Percentiles rank a stretch among this genome's conserved stretches.
phyloP scores from a whole-genome alignment of 2,113 vertebrate species.

The Lanius collurio region DNA sequence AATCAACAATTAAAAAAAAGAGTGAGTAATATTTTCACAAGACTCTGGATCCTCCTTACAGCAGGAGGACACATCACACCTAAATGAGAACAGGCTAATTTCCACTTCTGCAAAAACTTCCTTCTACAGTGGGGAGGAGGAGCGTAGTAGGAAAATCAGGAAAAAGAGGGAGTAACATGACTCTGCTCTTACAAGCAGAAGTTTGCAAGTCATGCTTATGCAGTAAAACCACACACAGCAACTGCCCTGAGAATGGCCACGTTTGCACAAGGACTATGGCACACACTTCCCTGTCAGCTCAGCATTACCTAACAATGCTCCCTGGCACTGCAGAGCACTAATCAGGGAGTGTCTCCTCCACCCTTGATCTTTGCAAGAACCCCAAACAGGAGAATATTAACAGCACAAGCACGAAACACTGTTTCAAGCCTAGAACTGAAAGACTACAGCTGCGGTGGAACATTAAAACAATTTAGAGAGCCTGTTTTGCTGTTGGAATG shows the following conservation, averaged over 20 bases:
- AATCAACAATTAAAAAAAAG: not conserved
- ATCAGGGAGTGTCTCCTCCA: not conserved
- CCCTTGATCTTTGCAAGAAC: not conserved
- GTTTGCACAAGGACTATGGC: not conserved
- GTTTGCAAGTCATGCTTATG: not conserved
- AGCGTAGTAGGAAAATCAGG: fast-evolving
- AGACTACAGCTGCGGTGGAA: not conserved
- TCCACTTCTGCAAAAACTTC: not conserved
- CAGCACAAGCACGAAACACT: not conserved
- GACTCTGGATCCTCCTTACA: not conserved
- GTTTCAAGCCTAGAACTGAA: not conserved
- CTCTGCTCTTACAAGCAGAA: not conserved
- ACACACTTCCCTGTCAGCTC: not conserved
- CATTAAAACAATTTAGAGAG: not conserved
- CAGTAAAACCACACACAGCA: not conserved
- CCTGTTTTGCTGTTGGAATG: not conserved
- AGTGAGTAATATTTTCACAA: not conserved
- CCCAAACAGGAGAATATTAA: not conserved
- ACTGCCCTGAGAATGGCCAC: not conserved
- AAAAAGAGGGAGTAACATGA: not conserved
- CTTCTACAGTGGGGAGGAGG: not conserved
- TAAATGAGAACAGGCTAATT: not conserved
- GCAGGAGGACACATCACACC: not conserved
- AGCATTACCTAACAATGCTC: not conserved
- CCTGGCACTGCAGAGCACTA: not conserved